Evolutionary conservation across 1,140 invertebrate genomes (phyloP).

Genomic region (Anoplolepis gracilipes): DNA sequence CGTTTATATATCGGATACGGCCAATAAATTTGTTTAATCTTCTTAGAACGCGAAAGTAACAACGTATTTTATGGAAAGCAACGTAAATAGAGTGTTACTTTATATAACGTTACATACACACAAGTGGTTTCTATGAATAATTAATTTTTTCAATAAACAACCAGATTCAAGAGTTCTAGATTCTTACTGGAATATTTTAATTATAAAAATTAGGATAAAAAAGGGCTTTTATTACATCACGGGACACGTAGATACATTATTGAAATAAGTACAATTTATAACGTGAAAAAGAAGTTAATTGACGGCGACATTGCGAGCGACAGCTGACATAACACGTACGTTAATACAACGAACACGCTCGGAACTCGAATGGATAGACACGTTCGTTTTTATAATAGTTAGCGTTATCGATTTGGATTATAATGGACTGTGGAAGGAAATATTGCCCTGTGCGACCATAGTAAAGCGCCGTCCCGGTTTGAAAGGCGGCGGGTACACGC

Average conservation of each 20-base stretch:
- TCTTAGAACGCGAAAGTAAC: background rate
- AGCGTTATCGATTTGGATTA: slow-evolving; percentile 67
- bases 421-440: slow-evolving; percentile 63
- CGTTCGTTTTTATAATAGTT: slow-evolving; percentile 66
- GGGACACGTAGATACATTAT: background rate
- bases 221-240: background rate
- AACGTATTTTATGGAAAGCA: background rate
- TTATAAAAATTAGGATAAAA: background rate
- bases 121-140: background rate
- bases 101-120: background rate
- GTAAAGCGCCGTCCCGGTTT: slow-evolving; percentile 25
- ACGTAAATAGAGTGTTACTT: background rate
- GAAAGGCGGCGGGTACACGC: background rate
- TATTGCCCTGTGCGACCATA: slow-evolving; percentile 38
- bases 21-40: background rate
- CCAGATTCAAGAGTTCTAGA: background rate
- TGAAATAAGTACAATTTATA: slow-evolving; percentile 6
- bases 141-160: background rate
- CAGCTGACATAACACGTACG: slow-evolving; percentile 37
- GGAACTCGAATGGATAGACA: slow-evolving; percentile 49
- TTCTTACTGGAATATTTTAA: background rate
- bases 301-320: slow-evolving; percentile 39
- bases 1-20: background rate
- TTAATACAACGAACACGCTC: slow-evolving; percentile 61
- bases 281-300: slow-evolving; percentile 18